These are phyloP conservation scores for Cavia aperea DNA, from an alignment of 2,113 vertebrate genomes.

Conservation along the genomic window DNA sequence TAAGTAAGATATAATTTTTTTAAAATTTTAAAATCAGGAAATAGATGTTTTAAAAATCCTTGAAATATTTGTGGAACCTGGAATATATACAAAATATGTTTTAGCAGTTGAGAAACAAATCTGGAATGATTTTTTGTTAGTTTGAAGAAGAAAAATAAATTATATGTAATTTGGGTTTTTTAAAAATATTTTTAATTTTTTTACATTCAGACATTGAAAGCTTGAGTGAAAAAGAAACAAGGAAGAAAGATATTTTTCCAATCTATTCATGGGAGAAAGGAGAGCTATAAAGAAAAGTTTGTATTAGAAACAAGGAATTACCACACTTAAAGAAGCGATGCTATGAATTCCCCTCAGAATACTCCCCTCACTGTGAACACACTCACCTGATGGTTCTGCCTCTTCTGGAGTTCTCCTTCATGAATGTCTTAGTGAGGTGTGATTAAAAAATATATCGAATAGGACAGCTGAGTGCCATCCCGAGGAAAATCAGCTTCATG, in stretches of 20 bases:
- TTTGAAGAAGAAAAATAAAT: conserved; percentile 29
- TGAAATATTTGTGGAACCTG: not conserved
- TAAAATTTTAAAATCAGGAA: not conserved
- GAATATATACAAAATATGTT: not conserved
- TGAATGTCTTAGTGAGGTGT: not conserved
- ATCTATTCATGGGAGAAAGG: not conserved
- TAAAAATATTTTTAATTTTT: not conserved
- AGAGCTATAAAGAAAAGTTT: not conserved
- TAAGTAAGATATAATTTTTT: not conserved
- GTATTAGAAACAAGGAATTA: not conserved
- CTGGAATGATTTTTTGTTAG: not conserved
- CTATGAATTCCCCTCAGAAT: not conserved
- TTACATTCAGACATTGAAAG: not conserved
- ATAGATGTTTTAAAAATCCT: not conserved
- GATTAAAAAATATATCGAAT: not conserved
- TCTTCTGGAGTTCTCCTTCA: not conserved
- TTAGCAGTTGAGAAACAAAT: not conserved
- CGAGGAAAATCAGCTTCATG: not conserved
- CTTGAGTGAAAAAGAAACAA: not conserved
- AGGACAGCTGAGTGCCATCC: not conserved
- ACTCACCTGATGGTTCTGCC: not conserved
- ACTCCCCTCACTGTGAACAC: not conserved
- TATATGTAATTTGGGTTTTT: not conserved
- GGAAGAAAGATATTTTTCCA: conserved; percentile 42
- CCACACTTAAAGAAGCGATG: not conserved